Evolutionary conservation across 1,140 invertebrate species (phyloP).

Genomic region (Scylla paramamosain): DNA sequence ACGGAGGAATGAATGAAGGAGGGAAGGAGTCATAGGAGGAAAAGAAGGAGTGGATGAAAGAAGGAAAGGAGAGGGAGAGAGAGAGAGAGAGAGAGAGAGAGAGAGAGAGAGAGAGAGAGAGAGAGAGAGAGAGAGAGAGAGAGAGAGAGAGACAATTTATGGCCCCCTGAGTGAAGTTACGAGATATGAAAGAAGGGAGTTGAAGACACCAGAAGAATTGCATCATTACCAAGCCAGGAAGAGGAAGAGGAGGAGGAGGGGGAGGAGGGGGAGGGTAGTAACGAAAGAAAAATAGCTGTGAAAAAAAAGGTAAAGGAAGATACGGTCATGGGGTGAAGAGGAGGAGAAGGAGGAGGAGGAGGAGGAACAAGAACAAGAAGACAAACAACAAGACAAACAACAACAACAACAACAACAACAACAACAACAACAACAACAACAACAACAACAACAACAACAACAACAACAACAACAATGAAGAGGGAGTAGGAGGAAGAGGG

Average conservation of each 20-base stretch:
- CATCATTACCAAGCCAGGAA: conserved; percentile 54
- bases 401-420: neutral
- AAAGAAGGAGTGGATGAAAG: neutral
- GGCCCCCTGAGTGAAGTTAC: conserved; percentile 69
- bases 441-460: neutral
- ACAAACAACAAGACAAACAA: neutral
- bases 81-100: neutral
- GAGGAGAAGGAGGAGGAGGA: neutral
- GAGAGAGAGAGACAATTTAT: conserved; percentile 51
- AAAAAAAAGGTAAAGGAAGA: neutral
- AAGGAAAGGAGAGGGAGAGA: too few relatives aligned
- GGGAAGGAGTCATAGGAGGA: too few relatives aligned
- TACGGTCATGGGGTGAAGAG: neutral
- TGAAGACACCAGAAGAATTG: conserved; percentile 69
- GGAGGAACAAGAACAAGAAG: neutral
- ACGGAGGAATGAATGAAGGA: neutral
- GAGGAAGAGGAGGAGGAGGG: conserved; percentile 23
- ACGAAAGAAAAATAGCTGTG: neutral
- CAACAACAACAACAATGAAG: neutral
- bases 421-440: neutral
- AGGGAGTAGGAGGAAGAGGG: neutral
- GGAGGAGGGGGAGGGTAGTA: neutral
- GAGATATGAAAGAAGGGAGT: conserved; percentile 69
- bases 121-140: neutral
- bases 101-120: neutral